phyloP scores from a whole-genome alignment of 2,113 vertebrate genomes.

The Mixornis gularis region DNA sequence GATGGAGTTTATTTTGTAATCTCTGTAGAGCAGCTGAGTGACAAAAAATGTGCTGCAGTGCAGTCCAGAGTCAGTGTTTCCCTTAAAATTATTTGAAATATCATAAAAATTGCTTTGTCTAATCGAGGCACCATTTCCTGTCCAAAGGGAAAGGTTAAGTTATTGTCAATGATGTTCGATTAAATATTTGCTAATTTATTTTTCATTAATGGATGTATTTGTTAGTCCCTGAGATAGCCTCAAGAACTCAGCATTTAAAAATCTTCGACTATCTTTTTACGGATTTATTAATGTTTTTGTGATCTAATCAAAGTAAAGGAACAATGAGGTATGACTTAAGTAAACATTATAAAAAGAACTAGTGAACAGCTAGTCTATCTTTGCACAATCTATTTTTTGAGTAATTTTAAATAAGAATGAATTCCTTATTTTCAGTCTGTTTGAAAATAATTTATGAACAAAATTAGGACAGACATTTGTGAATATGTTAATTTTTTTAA shows the following conservation, averaged over 20 bases:
- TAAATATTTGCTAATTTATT: slow-evolving; percentile 10
- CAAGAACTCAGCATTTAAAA: background rate
- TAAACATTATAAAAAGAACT: background rate
- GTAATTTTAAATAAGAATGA: background rate
- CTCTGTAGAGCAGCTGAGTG: slow-evolving; percentile 18
- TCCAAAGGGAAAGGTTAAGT: background rate
- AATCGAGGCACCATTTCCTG: background rate
- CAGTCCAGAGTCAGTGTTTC: background rate
- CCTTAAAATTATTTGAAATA: background rate
- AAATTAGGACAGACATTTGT: background rate
- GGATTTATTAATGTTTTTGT: background rate
- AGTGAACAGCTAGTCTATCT: background rate
- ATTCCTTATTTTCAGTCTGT: background rate
- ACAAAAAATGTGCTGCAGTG: background rate
- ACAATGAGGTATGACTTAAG: background rate
- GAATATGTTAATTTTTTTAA: background rate
- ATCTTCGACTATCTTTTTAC: background rate
- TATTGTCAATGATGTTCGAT: background rate
- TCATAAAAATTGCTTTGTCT: background rate
- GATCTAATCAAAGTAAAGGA: slow-evolving; percentile 19
- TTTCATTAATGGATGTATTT: background rate
- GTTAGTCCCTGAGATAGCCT: background rate
- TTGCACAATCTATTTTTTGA: background rate
- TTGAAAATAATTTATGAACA: slow-evolving; percentile 31
- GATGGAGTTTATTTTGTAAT: slow-evolving; percentile 51